Evolutionary conservation across 2,113 vertebrate species (phyloP).

Genomic region (Varanus salvator): DNA sequence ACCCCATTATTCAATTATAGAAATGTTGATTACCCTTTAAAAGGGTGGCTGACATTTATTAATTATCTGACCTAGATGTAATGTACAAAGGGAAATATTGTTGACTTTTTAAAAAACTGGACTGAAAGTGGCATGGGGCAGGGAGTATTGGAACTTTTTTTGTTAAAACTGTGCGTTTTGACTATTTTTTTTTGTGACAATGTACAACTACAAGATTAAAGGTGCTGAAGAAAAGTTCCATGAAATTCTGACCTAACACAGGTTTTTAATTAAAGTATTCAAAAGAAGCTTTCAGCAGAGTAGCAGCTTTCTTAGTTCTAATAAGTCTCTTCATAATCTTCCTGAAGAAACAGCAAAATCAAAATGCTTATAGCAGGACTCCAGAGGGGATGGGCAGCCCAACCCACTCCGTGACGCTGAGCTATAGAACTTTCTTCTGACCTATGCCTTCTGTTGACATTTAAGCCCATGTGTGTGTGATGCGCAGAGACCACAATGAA

Average conservation of each 20-base stretch:
- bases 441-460: too few species aligned
- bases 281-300: not conserved
- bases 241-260: not conserved
- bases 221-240: not conserved
- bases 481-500: too few species aligned
- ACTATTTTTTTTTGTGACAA: not conserved
- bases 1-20: not conserved
- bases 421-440: too few species aligned
- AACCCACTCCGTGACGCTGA: too few species aligned
- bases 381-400: too few species aligned
- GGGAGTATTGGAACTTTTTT: too few species aligned
- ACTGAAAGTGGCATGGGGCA: too few species aligned
- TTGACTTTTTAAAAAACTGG: not conserved
- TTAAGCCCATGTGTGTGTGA: too few species aligned
- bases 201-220: not conserved
- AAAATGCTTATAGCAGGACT: too few species aligned
- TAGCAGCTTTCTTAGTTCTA: not conserved
- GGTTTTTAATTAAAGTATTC: not conserved
- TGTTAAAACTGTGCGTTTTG: not conserved
- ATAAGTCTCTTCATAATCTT: not conserved
- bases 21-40: conserved; percentile 19
- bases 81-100: not conserved
- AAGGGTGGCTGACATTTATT: not conserved
- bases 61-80: not conserved
- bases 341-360: not conserved